A percentile compares a stretch with the other conserved stretches of the same genome.
These are phyloP conservation scores for Acanthurus tractus DNA, from an alignment of 2,797 vertebrate genomes.

Conservation along the genomic window DNA sequence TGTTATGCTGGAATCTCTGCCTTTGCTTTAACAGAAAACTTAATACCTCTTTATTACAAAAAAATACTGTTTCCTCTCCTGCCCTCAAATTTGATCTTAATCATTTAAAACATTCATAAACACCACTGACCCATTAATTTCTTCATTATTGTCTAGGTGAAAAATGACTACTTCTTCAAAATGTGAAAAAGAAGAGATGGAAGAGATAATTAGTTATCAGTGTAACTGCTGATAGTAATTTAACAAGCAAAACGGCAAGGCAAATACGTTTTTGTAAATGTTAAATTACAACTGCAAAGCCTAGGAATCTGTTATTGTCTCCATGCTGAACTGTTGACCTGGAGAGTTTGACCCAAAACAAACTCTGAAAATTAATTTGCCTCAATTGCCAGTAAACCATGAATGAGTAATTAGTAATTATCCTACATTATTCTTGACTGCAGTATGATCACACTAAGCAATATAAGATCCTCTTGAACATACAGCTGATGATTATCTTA, in stretches of 20 bases:
- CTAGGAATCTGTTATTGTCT: background rate
- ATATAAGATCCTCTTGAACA: background rate
- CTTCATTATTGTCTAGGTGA: constrained; percentile 5
- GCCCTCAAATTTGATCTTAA: constrained; percentile 26
- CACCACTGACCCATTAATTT: constrained; percentile 27
- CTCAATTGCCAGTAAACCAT: too few species aligned
- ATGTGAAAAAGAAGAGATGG: constrained; percentile 18
- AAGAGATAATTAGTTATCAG: constrained; percentile 37
- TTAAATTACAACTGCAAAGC: background rate
- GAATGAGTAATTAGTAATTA: too few species aligned
- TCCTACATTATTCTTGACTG: too few species aligned
- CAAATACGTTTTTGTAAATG: background rate
- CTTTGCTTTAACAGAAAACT: constrained; percentile 11
- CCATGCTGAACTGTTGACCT: background rate
- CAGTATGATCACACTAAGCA: too few species aligned
- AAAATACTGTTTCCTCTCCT: background rate
- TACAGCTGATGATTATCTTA: background rate
- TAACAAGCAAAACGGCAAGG: constrained; percentile 8
- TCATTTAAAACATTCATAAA: constrained; percentile 39
- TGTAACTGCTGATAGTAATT: constrained; percentile 17
- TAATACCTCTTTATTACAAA: background rate
- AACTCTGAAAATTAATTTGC: background rate
- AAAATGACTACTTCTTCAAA: constrained; percentile 20
- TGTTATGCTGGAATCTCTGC: background rate
- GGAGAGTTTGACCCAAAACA: background rate